Evolutionary conservation across 2,888 invertebrate species (phyloP).

Genomic region (Amorpha juglandis): DNA sequence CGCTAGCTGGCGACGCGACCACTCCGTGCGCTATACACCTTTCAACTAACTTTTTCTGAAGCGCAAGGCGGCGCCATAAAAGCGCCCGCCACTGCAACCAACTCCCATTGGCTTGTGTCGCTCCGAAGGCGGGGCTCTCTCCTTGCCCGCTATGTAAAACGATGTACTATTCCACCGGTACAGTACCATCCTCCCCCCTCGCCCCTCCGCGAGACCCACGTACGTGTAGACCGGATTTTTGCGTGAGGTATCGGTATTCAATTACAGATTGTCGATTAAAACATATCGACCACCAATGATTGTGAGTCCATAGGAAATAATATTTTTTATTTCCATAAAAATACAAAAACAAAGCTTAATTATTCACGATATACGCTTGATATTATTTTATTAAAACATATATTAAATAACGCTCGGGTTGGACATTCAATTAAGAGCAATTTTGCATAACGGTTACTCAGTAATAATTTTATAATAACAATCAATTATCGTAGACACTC

Average conservation of each 20-base stretch:
- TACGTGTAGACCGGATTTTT: conserved; percentile 29
- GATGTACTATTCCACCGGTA: conserved; percentile 2
- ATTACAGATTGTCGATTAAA: conserved; percentile 4
- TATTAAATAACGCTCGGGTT: no score
- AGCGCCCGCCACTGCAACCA: conserved; percentile 33
- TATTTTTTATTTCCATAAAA: neutral
- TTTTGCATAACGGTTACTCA: no score
- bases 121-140: conserved; percentile 28
- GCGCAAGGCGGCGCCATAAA: conserved; percentile 50
- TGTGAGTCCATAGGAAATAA: neutral
- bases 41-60: conserved; percentile 55
- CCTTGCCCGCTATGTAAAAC: conserved; percentile 50
- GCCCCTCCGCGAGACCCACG: conserved; percentile 18
- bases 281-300: conserved; percentile 10
- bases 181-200: neutral
- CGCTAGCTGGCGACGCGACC: conserved; percentile 45
- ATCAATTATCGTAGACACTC: no score
- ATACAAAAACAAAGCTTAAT: neutral
- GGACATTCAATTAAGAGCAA: no score
- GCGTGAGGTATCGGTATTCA: conserved; percentile 24
- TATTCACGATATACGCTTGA: neutral
- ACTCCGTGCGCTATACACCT: conserved; percentile 53
- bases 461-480: no score
- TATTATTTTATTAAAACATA: no score
- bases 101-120: conserved; percentile 50